Conservation (phyloP, 1,140 invertebrate genomes). For the Drosophila truncata region DNA sequence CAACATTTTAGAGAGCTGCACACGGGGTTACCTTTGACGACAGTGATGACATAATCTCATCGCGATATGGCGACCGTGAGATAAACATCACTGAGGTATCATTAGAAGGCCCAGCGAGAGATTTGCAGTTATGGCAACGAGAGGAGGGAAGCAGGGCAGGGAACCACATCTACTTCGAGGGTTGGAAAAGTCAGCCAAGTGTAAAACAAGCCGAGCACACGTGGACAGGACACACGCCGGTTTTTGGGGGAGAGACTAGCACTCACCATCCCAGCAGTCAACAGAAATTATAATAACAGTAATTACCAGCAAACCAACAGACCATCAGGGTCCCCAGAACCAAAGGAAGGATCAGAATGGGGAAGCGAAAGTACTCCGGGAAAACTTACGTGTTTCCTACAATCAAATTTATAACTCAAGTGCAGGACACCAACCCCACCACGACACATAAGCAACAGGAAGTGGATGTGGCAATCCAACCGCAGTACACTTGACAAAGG, state of each 20-base stretch:
- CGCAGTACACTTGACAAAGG: constrained; percentile 13
- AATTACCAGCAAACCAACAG: constrained; percentile 66
- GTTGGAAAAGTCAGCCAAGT: constrained; percentile 57
- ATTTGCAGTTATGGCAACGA: constrained; percentile 68
- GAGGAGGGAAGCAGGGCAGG: background rate
- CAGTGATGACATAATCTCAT: constrained; percentile 65
- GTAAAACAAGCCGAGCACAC: constrained; percentile 72
- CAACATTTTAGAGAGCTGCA: constrained; percentile 54
- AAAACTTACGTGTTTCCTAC: constrained; percentile 69
- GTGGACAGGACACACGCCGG: constrained; percentile 60
- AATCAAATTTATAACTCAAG: constrained; percentile 76
- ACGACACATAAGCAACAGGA: constrained; percentile 21
- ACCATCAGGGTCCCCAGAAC: constrained; percentile 11
- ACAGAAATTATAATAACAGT: constrained; percentile 84
- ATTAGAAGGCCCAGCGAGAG: constrained; percentile 45
- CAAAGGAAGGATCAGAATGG: background rate
- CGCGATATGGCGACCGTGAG: constrained; percentile 51
- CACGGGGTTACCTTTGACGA: constrained; percentile 64
- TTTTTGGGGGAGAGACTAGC: constrained; percentile 7
- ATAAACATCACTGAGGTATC: constrained; percentile 71
- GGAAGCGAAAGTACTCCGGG: constrained; percentile 5
- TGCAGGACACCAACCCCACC: constrained; percentile 58
- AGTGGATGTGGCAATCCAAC: constrained; percentile 37
- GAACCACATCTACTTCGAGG: constrained; percentile 21
- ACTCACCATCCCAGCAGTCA: constrained; percentile 60